Evolutionary conservation across 1,140 invertebrate genomes (phyloP), one percentile per base, ranked within the genome.

Genomic region (Lethocerus indicus): DNA sequence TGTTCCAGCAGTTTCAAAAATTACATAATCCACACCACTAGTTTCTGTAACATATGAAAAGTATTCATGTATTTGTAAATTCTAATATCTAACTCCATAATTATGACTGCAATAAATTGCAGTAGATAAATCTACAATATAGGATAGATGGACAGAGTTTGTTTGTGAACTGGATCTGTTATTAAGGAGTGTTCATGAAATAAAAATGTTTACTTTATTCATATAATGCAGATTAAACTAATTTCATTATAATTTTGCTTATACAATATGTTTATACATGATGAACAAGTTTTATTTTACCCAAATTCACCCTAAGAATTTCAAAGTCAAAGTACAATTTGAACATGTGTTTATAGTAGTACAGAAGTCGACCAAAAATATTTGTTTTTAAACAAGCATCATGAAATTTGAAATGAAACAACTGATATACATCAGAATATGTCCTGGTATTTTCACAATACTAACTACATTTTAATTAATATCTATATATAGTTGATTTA

Each of bases 1-100:
- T n/a, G 89, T 72, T 48, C 79, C 78, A 5, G 81, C 84, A 53
- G 83, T 76, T 69, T 92, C 87, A 69, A 90, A 92, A 41, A 89
- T 62, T 5, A 92, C 83, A 71, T 86, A 87, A 59, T 87, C 83
- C 51, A 79, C 75, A 47, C 73, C 69, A 51, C 78, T 81, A 32
- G 74, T 78, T 66, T 90, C 87, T 75, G 62, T 24, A 56, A 54
- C 53, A 53, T 44, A 49, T n/a, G n/a, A 26, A 44, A 51, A 40
- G 2, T 12, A 44, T 21, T 16, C 16, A 5, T 20, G 23, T 41
- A 7, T 21, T 40, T 49, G 21, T 20, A 24, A 32, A 9, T 9
- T 9, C n/a, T 32, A 32, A 32, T 32, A 9, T 32, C n/a, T 32
- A 32, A 9, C n/a, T 32, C 29, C 20, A 23, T 21, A 21, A n/a